Base-by-base conservation (phyloP, 1,140 invertebrate genomes). In the Lepidurus arcticus region DNA sequence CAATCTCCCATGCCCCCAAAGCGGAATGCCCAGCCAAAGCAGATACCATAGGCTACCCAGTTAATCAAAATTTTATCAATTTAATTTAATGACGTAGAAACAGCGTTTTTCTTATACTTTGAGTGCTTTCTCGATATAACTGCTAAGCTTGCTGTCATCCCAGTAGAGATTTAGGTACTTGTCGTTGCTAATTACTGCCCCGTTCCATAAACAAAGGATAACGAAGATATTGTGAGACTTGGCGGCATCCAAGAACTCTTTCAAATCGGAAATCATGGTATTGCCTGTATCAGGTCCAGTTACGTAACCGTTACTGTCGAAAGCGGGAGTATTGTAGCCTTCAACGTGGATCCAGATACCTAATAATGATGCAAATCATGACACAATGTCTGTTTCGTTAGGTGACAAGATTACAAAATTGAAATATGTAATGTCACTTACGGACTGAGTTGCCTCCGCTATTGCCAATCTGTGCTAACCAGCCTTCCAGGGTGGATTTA, bases 311-410 rank as follows among this genome's bases (percentile, higher is more conserved):
- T 82, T 79, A 9, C 43, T 21, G 74, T 83, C 79, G 53, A 80
- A 83, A 24, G 79, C 73, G 5, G 82, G 82, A 1, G 85, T 84
- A 42, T 82, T 83, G 42, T 83, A 81, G 5, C 85, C 86, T 74
- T 86, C 85, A 9, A 86, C 83, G 80, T 87, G 86, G 8, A 86
- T 47, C 86, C 86, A 87, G 2, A 85, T 82, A 34, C 86, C 86
- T 87, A 43, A 73, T 7, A 73, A 8, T 45, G n/a, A 44, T 34
- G 6, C 26, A 76, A 45, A 43, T 76, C 24, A 7, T 11, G 10
- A 42, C 6, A 9, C 16, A 75, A 34, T 24, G 1, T 47, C 0
- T 47, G 10, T 47, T 47, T 47, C 10, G 16, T 11, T 11, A 7
- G 1, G 5, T 11, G 10, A 10, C 13, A 75, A 11, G 5, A 75